Base-by-base conservation (phyloP, 2,797 vertebrate species). In the Chrysolophus pictus region DNA sequence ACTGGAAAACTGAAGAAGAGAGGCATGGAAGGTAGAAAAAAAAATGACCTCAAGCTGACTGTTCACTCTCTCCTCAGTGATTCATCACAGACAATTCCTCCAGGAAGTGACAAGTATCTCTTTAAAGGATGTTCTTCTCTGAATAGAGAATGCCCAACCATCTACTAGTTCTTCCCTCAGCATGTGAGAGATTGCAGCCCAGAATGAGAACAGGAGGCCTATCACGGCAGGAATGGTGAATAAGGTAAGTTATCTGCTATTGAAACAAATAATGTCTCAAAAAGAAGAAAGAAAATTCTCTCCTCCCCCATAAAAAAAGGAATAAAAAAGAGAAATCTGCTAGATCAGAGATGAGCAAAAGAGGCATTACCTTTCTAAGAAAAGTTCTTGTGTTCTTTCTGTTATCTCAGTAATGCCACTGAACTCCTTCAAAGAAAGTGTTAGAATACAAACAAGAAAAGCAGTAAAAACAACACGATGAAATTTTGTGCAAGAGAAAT, bases 41-140 rank as follows among this genome's bases (percentile, higher is more conserved):
- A 86, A 90, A 70, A 80, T 68, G 33, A 73, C 82, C n/a, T 14
- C 47, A 83, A 77, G 77, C 42, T 75, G 79, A 55, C 67, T 79
- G 49, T 78, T 95, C 74, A 35, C 46, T 69, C 17, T 92, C 31
- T 92, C 44, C 63, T 88, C 64, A 56, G 62, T 93, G 87, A 91
- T 83, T 93, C 85, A 82, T 69, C 83, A 51, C 83, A 90, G 41
- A 73, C 71, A 88, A 78, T 44, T 47, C 53, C 79, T 77, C 29
- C 63, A 88, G 78, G 33, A 90, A 58, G 11, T 6, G 5, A 0
- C 3, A 39, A 14, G 29, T 59, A 44, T 51, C 39, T 60, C 17
- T 85, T 82, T 59, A 58, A 77, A 79, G 44, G 63, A 42, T 75
- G 65, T 80, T 87, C 41, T 90, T 72, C 55, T 81, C 35, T 78